These are phyloP conservation scores for Trachymyrmex septentrionalis DNA, from an alignment of 1,140 invertebrate genomes.

Conservation along the genomic window DNA sequence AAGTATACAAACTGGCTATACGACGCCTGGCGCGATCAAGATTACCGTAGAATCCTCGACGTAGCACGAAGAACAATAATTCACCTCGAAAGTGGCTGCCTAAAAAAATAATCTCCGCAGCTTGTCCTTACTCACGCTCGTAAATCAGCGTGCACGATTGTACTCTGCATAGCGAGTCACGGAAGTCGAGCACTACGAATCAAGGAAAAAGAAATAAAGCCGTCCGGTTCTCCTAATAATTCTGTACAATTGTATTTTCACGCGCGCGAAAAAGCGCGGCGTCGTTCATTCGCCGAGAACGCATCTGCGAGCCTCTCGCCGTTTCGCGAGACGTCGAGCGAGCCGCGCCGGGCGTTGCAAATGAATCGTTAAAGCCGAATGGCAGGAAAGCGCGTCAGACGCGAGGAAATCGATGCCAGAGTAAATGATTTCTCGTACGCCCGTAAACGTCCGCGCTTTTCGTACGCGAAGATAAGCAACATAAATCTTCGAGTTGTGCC, in stretches of 20 bases:
- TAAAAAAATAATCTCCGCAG: constrained; percentile 72
- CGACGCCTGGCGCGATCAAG: constrained; percentile 44
- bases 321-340: constrained; percentile 13
- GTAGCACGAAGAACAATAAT: constrained; percentile 67
- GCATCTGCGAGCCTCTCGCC: constrained; percentile 1
- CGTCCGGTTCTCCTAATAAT: constrained; percentile 69
- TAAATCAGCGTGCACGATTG: constrained; percentile 67
- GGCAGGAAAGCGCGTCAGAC: constrained; percentile 52
- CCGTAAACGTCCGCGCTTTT: constrained; percentile 69
- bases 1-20: constrained; percentile 43
- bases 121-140: constrained; percentile 66
- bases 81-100: constrained; percentile 69
- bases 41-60: constrained; percentile 56
- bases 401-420: constrained; percentile 70
- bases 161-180: constrained; percentile 72
- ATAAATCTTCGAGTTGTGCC: constrained; percentile 78
- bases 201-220: constrained; percentile 70
- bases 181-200: constrained; percentile 66
- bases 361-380: constrained; percentile 74
- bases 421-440: constrained; percentile 72
- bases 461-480: constrained; percentile 74
- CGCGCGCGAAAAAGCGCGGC: neutral
- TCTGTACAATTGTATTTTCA: constrained; percentile 64
- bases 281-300: neutral
- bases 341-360: constrained; percentile 64